Conservation (phyloP, 1,140 invertebrate genomes). For the Bombus waltoni region DNA sequence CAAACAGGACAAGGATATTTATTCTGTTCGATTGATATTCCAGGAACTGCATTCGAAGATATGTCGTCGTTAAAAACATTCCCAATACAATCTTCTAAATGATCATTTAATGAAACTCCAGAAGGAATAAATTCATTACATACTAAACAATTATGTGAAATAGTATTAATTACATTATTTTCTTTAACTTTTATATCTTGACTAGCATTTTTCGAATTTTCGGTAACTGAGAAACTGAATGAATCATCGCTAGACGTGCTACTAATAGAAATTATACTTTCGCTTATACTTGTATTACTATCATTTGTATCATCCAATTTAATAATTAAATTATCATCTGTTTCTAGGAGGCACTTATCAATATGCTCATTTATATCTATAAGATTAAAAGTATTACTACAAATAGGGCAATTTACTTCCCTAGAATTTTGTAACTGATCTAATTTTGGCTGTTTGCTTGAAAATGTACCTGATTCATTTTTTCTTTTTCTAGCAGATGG, state of each 20-base stretch:
- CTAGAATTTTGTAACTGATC: constrained; percentile 32
- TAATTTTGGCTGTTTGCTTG: constrained; percentile 44
- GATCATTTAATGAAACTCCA: constrained; percentile 83
- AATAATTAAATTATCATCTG: constrained; percentile 11
- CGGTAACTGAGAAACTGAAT: constrained; percentile 24
- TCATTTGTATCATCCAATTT: constrained; percentile 53
- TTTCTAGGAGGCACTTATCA: constrained; percentile 82
- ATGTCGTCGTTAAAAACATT: constrained; percentile 76
- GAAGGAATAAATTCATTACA: constrained; percentile 83
- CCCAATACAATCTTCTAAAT: constrained; percentile 86
- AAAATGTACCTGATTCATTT: background rate
- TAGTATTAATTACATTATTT: constrained; percentile 39
- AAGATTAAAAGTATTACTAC: constrained; percentile 76
- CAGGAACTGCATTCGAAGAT: background rate
- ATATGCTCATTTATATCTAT: constrained; percentile 83
- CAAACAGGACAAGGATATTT: constrained; percentile 79
- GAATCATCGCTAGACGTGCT: constrained; percentile 59
- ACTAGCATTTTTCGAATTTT: background rate
- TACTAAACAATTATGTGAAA: constrained; percentile 83
- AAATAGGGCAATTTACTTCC: constrained; percentile 83
- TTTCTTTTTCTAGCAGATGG: constrained; percentile 24
- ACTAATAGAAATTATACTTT: constrained; percentile 42
- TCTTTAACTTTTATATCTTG: background rate
- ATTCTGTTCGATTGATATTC: constrained; percentile 17
- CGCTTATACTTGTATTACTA: constrained; percentile 29